phyloP scores from a whole-genome alignment of 2,888 invertebrate genomes.

The Cyaniris semiargus region DNA sequence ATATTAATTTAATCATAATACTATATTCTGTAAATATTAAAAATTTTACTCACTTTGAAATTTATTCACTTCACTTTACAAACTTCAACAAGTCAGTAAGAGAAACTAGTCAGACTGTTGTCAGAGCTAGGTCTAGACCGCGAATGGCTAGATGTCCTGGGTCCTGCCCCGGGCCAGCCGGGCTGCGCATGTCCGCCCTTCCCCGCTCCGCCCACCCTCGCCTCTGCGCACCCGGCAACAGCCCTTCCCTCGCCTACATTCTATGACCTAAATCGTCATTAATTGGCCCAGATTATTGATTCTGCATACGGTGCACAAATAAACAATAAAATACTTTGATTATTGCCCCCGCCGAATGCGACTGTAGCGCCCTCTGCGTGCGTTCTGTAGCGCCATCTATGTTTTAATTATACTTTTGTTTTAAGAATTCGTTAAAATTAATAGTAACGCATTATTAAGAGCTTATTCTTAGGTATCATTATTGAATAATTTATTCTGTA shows the following conservation, averaged over 20 bases:
- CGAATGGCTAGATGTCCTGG: background rate
- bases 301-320: background rate
- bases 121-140: background rate
- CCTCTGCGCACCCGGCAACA: background rate
- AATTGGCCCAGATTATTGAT: conserved; percentile 2
- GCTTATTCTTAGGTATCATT: background rate
- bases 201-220: conserved; percentile 10
- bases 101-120: background rate
- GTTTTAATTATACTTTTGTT: background rate
- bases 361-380: background rate
- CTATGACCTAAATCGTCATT: conserved; percentile 2
- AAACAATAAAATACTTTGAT: background rate
- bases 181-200: background rate
- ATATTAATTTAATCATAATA: background rate
- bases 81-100: background rate
- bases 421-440: background rate
- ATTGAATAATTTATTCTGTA: background rate
- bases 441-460: background rate
- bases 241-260: background rate
- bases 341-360: background rate
- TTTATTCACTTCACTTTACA: background rate
- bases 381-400: conserved; percentile 14
- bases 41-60: background rate
- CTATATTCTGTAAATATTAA: background rate
- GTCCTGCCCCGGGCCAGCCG: background rate